A percentile compares a stretch with the other conserved stretches of the same genome.
Evolutionary conservation across 2,888 invertebrate genomes (phyloP).

Genomic region (Merodon equestris): DNA sequence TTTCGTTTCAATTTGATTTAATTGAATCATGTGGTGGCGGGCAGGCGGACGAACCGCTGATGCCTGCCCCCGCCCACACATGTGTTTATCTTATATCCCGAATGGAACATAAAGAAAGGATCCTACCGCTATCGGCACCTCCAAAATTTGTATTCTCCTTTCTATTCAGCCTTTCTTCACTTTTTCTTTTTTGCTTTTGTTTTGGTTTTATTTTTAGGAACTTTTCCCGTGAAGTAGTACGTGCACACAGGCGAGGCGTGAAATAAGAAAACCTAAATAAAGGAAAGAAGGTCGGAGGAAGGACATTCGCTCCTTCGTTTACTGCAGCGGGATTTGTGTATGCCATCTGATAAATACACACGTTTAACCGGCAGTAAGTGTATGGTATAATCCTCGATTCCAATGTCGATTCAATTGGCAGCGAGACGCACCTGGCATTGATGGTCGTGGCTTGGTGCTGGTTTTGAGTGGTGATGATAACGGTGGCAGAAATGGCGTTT

Average conservation of each 20-base stretch:
- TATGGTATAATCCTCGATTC: conserved; percentile 32
- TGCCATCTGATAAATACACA: conserved; percentile 35
- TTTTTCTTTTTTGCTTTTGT: not conserved
- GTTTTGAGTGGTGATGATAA: conserved; percentile 29
- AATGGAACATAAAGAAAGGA: conserved; percentile 49
- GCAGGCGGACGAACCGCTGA: not conserved
- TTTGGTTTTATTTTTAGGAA: conserved; percentile 10
- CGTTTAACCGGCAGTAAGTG: conserved; percentile 51
- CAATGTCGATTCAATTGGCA: not conserved
- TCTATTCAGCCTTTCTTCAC: not conserved
- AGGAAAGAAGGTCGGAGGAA: not conserved
- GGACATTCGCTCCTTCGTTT: conserved; percentile 43
- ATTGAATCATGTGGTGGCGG: conserved; percentile 75
- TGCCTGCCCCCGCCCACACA: too few relatives aligned
- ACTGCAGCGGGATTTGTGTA: conserved; percentile 17
- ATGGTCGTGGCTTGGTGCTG: too few relatives aligned
- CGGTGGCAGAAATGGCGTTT: conserved; percentile 28
- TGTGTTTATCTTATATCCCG: conserved; percentile 52
- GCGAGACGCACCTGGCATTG: too few relatives aligned
- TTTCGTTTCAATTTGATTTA: conserved; percentile 77
- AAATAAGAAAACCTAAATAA: conserved; percentile 43
- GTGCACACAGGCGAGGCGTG: conserved; percentile 56
- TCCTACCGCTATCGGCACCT: conserved; percentile 65
- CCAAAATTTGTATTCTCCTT: conserved; percentile 54
- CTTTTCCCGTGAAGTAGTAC: conserved; percentile 65